phyloP scores from a whole-genome alignment of 92 coral and sea anemone species.

The Palythoa grandiflora region DNA sequence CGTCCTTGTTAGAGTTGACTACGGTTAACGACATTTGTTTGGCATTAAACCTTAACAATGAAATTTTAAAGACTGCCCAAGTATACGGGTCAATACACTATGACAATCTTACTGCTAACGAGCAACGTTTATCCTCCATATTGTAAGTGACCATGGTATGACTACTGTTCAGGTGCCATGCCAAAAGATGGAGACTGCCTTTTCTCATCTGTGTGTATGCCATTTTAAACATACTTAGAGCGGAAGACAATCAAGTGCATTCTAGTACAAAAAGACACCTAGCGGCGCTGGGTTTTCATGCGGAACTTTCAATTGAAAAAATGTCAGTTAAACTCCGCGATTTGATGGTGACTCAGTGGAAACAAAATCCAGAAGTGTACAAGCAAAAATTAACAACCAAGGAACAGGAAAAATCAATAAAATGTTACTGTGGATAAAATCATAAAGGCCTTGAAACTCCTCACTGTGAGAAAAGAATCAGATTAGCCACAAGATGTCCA shows the following conservation, averaged over 20 bases:
- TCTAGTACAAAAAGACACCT: neutral
- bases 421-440: neutral
- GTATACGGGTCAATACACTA: constrained; percentile 1
- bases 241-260: neutral
- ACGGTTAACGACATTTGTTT: constrained; percentile 8
- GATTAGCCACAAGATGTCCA: too few relatives aligned
- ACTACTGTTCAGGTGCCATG: neutral
- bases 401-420: neutral
- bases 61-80: constrained; percentile 6
- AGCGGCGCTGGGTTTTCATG: neutral
- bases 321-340: neutral
- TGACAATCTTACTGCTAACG: neutral
- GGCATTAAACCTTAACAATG: constrained; percentile 8
- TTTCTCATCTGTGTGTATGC: constrained; percentile 11
- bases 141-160: constrained; percentile 20
- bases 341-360: neutral
- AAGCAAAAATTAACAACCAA: neutral
- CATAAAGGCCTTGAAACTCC: too few relatives aligned
- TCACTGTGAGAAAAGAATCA: too few relatives aligned
- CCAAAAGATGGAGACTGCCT: constrained; percentile 17
- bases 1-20: neutral
- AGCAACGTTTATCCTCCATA: constrained; percentile 21
- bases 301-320: neutral
- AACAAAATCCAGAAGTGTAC: neutral
- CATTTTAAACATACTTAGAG: neutral